Conservation (phyloP, 2,888 invertebrate genomes). For the Germaria angustata region DNA sequence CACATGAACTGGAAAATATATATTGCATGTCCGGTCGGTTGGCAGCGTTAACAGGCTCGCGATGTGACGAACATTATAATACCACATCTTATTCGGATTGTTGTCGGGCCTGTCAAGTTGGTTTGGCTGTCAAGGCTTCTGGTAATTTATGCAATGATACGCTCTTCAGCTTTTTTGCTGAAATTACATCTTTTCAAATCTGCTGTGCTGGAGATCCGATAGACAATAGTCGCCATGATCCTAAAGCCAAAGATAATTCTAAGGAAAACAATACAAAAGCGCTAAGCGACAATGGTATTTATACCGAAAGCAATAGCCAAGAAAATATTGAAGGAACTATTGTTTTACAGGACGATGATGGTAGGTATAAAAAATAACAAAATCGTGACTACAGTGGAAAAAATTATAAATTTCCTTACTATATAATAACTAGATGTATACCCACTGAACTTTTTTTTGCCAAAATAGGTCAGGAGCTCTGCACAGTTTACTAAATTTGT, state of each 20-base stretch:
- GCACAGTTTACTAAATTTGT: too few relatives aligned
- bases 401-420: too few relatives aligned
- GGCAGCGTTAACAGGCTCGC: slow-evolving; percentile 74
- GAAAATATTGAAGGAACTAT: slow-evolving; percentile 70
- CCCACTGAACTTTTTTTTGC: too few relatives aligned
- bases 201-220: slow-evolving; percentile 82
- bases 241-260: neutral
- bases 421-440: too few relatives aligned
- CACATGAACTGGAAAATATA: slow-evolving; percentile 80
- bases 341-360: slow-evolving; percentile 71
- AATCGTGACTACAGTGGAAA: too few relatives aligned
- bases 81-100: slow-evolving; percentile 81
- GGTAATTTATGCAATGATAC: slow-evolving; percentile 82
- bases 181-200: slow-evolving; percentile 82
- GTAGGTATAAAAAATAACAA: slow-evolving; percentile 68
- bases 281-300: neutral
- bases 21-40: slow-evolving; percentile 76
- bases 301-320: slow-evolving; percentile 1
- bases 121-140: slow-evolving; percentile 82
- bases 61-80: slow-evolving; percentile 73
- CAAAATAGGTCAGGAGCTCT: too few relatives aligned
- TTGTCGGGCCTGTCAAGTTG: slow-evolving; percentile 84
- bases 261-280: neutral
- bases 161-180: slow-evolving; percentile 78
- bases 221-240: slow-evolving; percentile 54